These are phyloP conservation scores for Hephaestus fuliginosus DNA, from an alignment of 2,797 vertebrate genomes.

Conservation along the genomic window DNA sequence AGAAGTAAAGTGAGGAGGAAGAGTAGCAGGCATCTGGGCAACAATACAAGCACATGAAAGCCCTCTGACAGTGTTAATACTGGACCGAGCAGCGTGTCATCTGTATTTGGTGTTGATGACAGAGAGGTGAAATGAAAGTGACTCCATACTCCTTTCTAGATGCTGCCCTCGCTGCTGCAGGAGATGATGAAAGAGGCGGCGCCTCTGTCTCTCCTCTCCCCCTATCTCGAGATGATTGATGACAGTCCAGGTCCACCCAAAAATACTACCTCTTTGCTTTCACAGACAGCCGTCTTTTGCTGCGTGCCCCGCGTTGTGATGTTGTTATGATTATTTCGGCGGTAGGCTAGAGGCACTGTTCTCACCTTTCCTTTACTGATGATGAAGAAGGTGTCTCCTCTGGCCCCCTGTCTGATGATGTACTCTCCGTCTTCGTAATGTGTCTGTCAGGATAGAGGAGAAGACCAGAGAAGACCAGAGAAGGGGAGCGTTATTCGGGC, in stretches of 20 bases:
- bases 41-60: constrained; percentile 39
- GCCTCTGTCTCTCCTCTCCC: constrained; percentile 30
- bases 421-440: constrained; percentile 98
- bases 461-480: constrained; percentile 25
- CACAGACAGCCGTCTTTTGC: constrained; percentile 40
- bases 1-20: constrained; percentile 37
- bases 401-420: constrained; percentile 97
- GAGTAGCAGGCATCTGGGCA: constrained; percentile 7
- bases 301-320: constrained; percentile 3
- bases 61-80: background rate
- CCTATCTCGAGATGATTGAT: constrained; percentile 54
- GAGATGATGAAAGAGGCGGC: constrained; percentile 61
- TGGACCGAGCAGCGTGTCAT: constrained; percentile 10
- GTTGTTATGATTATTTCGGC: constrained; percentile 36
- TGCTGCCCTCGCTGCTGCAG: constrained; percentile 29
- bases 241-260: constrained; percentile 32
- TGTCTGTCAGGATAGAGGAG: constrained; percentile 85
- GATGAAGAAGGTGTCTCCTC: constrained; percentile 99
- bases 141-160: constrained; percentile 52
- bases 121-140: constrained; percentile 68
- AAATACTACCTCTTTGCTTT: constrained; percentile 49
- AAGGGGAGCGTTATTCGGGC: constrained; percentile 41
- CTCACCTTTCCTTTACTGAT: constrained; percentile 99
- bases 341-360: constrained; percentile 24
- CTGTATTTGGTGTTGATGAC: constrained; percentile 43